These are phyloP conservation scores for Araneus ventricosus DNA, from an alignment of 1,140 invertebrate genomes.

Conservation along the genomic window DNA sequence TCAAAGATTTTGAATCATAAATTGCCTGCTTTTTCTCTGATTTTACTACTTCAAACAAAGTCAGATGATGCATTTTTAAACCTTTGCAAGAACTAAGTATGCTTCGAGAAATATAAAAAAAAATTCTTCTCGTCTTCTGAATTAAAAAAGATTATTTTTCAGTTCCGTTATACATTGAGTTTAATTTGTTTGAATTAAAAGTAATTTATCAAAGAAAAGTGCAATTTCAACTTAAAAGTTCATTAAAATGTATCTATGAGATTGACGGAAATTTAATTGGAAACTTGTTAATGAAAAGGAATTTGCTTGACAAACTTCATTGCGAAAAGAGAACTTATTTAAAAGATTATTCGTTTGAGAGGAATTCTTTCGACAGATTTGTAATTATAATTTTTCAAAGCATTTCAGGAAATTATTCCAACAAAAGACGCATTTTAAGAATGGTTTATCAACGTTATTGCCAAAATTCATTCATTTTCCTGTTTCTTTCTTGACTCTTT, in stretches of 20 bases:
- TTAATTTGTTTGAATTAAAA: background rate
- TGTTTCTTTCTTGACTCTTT: background rate
- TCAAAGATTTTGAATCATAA: too few species aligned
- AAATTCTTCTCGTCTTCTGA: too few species aligned
- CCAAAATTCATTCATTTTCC: background rate
- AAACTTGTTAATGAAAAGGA: background rate
- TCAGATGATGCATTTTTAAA: too few species aligned
- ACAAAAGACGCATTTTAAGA: background rate
- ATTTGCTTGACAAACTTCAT: background rate
- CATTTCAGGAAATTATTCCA: background rate
- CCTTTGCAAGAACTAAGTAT: too few species aligned
- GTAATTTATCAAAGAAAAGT: background rate
- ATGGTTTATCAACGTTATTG: background rate
- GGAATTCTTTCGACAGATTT: slow-evolving; percentile 1
- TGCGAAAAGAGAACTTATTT: background rate
- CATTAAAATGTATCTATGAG: background rate
- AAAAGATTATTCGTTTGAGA: background rate
- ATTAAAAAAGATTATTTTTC: too few species aligned
- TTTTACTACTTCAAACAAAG: too few species aligned
- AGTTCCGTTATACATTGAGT: too few species aligned
- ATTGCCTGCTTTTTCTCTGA: too few species aligned
- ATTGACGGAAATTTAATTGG: background rate
- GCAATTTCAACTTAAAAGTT: background rate
- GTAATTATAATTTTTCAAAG: background rate
- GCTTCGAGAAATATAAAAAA: too few species aligned